A percentile compares a stretch with the other conserved stretches of the same genome.
phyloP scores from a whole-genome alignment of 2,888 invertebrate species.

The Ferdinandea cuprea region DNA sequence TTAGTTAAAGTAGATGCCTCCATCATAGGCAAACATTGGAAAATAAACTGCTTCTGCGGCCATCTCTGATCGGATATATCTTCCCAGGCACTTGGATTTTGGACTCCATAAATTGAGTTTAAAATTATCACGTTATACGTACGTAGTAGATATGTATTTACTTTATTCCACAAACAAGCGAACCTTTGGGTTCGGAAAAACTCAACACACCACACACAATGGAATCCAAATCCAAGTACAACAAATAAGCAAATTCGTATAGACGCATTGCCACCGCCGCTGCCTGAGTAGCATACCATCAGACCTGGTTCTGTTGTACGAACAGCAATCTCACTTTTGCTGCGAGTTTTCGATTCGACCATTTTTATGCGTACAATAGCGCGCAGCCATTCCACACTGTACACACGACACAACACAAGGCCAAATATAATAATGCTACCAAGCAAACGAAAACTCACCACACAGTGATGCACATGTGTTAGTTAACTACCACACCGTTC shows the following conservation, averaged over 20 bases:
- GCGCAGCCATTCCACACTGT: constrained; percentile 25
- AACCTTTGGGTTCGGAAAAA: constrained; percentile 11
- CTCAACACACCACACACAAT: background rate
- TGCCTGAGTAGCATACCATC: constrained; percentile 30
- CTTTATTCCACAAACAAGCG: too few relatives aligned
- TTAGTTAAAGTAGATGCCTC: too few relatives aligned
- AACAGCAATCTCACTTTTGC: constrained; percentile 38
- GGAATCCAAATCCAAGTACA: constrained; percentile 1
- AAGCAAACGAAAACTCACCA: constrained; percentile 58
- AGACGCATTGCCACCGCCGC: background rate
- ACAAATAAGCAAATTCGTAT: constrained; percentile 32
- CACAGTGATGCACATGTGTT: constrained; percentile 8
- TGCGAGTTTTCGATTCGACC: constrained; percentile 17
- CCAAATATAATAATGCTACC: constrained; percentile 26
- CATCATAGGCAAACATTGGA: too few relatives aligned
- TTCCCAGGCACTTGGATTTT: too few relatives aligned
- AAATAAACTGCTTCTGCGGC: too few relatives aligned
- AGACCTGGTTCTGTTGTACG: constrained; percentile 4
- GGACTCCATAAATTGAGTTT: too few relatives aligned
- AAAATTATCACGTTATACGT: too few relatives aligned
- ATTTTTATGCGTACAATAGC: constrained; percentile 34
- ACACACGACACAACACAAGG: constrained; percentile 65
- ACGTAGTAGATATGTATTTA: too few relatives aligned
- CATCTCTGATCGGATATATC: too few relatives aligned
- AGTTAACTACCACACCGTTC: constrained; percentile 12